These are phyloP conservation scores for Ectropis crepuscularia DNA, from an alignment of 2,888 invertebrate species.

Conservation along the genomic window DNA sequence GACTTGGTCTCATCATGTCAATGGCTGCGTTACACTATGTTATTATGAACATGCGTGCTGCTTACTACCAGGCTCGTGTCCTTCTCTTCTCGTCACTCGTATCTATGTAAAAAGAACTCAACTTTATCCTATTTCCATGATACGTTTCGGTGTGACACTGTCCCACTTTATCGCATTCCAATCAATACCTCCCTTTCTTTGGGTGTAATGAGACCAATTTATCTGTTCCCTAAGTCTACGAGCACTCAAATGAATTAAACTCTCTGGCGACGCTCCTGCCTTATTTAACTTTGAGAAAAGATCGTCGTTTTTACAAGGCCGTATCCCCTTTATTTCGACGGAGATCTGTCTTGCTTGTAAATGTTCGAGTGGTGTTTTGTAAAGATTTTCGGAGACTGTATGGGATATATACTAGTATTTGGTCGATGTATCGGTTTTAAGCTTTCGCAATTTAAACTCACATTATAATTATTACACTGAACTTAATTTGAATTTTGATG, in stretches of 20 bases:
- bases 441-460: too few species aligned
- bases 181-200: slow-evolving; percentile 55
- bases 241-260: slow-evolving; percentile 66
- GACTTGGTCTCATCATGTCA: too few species aligned
- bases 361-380: slow-evolving; percentile 21
- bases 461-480: too few species aligned
- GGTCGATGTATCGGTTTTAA: too few species aligned
- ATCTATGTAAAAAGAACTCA: too few species aligned
- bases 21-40: too few species aligned
- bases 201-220: slow-evolving; percentile 70
- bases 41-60: too few species aligned
- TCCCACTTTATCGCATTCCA: slow-evolving; percentile 49
- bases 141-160: slow-evolving; percentile 45
- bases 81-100: too few species aligned
- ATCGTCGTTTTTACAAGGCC: slow-evolving; percentile 32
- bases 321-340: slow-evolving; percentile 19
- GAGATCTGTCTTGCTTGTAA: slow-evolving; percentile 16
- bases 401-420: neutral
- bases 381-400: slow-evolving; percentile 12
- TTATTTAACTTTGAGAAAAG: slow-evolving; percentile 38
- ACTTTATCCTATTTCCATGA: neutral
- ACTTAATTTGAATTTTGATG: too few species aligned
- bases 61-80: too few species aligned
- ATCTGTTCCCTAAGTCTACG: slow-evolving; percentile 58
- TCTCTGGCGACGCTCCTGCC: slow-evolving; percentile 38